Base-by-base conservation (phyloP, 2,888 invertebrate species). In the Latrodectus hesperus region DNA sequence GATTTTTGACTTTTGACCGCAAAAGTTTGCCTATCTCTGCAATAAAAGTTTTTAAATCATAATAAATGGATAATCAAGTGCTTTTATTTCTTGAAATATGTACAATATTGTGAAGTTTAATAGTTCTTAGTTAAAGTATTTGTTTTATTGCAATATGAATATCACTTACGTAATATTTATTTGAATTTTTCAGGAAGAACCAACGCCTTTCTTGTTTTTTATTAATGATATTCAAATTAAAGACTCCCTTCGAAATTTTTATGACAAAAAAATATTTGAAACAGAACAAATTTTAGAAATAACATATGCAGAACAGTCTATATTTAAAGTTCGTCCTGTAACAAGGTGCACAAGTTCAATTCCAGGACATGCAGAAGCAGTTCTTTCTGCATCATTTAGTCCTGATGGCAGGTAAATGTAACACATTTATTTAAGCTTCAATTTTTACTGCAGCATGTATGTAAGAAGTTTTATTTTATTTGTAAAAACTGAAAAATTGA, bases 351-450 rank as follows among this genome's bases (percentile, higher is more conserved):
- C 92, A 90, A 97, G 97, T 92, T 97, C 98, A 11, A 95, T 99
- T 92, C 96, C 97, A 81, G 99, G 99, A 0, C 98, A 99, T 93
- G 97, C 98, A 17, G 99, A 99, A 93, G 98, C 99, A 38, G 98
- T 99, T 0, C 96, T 99, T 91, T 96, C 97, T 1, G 96, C 97
- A 1, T 95, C 96, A 91, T 99, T 99, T 92, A 98, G 98, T 92
- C 99, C 99, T 0, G 96, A 98, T 92, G 98, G 99, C n/a, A 91
- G 92, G 93, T 93, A 86, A 75, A 90, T 77, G 12, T 38, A 38
- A 3, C 38, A 38, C 4, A 38, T 4, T 38, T 38, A 38, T 38
- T 38, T 38, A 1, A 38, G 38, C 6, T 38, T 4, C 38, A 38
- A 38, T 38, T 38, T 38, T 38, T 38, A 38, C 6, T 38, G 4